phyloP scores from a whole-genome alignment of 1,140 invertebrate species.

The Drosophila kikkawai region DNA sequence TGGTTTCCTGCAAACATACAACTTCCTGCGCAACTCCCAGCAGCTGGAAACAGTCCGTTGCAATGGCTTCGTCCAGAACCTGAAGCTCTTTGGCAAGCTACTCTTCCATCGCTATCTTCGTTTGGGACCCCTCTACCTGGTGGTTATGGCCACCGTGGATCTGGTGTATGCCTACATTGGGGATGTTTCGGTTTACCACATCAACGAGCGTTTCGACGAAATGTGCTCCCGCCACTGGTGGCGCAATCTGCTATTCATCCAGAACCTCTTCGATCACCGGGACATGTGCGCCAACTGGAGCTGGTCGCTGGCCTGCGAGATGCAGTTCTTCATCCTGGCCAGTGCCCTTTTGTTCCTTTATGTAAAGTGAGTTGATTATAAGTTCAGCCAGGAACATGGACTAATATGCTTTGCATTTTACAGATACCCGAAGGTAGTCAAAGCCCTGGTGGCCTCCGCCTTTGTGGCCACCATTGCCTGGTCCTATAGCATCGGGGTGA shows the following conservation, averaged over 20 bases:
- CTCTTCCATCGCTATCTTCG: constrained; percentile 79
- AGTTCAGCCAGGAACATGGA: too few relatives aligned
- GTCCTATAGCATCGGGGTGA: constrained; percentile 68
- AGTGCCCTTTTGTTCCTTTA: constrained; percentile 86
- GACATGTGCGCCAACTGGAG: constrained; percentile 91
- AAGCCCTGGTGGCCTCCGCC: constrained; percentile 46
- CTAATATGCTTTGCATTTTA: background rate
- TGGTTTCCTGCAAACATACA: constrained; percentile 81
- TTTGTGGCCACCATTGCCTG: constrained; percentile 64
- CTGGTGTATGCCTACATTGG: constrained; percentile 86
- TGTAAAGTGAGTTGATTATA: constrained; percentile 82
- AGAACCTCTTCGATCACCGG: constrained; percentile 86
- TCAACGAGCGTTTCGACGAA: constrained; percentile 85
- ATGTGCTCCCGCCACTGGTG: constrained; percentile 88
- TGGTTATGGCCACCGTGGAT: constrained; percentile 86
- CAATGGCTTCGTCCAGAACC: constrained; percentile 66
- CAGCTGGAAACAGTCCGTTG: constrained; percentile 70
- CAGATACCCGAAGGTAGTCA: constrained; percentile 71
- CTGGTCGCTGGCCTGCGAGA: constrained; percentile 93
- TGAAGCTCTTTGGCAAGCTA: constrained; percentile 73
- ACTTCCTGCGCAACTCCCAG: constrained; percentile 72
- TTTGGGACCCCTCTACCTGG: constrained; percentile 86
- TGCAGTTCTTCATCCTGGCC: constrained; percentile 90
- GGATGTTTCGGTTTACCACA: constrained; percentile 86
- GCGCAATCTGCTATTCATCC: constrained; percentile 88